Evolutionary conservation across 1,140 invertebrate species (phyloP).

Genomic region (Drosophila parabipectinata): DNA sequence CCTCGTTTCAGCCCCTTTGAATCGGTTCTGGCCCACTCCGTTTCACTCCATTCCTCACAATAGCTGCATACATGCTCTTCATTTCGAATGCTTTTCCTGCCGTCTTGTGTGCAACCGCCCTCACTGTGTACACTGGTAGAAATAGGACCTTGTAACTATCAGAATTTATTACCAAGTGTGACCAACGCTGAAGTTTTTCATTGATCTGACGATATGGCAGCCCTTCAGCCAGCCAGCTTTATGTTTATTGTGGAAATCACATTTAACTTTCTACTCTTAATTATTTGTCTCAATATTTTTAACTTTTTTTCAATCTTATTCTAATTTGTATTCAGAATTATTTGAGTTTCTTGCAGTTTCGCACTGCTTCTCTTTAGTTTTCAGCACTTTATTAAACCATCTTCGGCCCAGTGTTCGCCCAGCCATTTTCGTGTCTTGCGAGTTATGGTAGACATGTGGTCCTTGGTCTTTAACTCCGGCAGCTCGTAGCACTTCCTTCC

Average conservation of each 20-base stretch:
- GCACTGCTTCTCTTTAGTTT: constrained; percentile 1
- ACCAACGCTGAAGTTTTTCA: no score
- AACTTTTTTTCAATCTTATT: no score
- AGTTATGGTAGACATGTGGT: constrained; percentile 54
- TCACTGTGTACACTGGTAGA: constrained; percentile 10
- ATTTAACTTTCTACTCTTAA: no score
- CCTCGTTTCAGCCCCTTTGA: constrained; percentile 5
- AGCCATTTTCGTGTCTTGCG: constrained; percentile 62
- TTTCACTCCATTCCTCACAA: constrained; percentile 26
- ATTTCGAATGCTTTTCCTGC: constrained; percentile 63
- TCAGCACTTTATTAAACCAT: background rate
- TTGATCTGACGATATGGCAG: no score
- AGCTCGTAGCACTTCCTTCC: constrained; percentile 71
- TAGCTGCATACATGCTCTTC: constrained; percentile 69
- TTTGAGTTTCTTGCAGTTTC: constrained; percentile 8
- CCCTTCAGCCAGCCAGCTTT: no score
- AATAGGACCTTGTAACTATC: no score
- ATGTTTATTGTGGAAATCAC: no score
- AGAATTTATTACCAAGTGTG: background rate
- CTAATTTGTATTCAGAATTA: background rate
- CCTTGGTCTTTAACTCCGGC: constrained; percentile 45
- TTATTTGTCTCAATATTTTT: no score
- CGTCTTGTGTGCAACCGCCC: constrained; percentile 18
- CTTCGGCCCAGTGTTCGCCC: constrained; percentile 9
- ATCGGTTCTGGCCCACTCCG: constrained; percentile 15